Percentiles rank a stretch among this genome's conserved stretches.
Conservation (phyloP, 2,113 vertebrate species). For the Columba janthina region DNA sequence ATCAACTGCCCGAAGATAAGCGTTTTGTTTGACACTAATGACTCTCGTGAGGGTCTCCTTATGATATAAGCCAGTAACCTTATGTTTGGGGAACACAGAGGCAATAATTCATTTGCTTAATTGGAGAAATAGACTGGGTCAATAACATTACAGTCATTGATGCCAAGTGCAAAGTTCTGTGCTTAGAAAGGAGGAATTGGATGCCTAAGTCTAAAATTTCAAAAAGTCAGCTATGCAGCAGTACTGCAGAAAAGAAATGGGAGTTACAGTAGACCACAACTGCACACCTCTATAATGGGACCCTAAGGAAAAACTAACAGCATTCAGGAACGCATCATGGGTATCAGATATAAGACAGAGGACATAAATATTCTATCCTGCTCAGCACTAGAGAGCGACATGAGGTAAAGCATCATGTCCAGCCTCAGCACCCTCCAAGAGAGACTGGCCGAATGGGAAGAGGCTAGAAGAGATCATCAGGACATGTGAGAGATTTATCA, state of each 20-base stretch:
- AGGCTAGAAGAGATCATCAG: neutral
- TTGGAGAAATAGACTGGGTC: neutral
- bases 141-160: neutral
- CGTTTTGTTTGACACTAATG: neutral
- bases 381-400: neutral
- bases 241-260: neutral
- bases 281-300: neutral
- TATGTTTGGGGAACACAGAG: neutral
- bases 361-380: neutral
- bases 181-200: neutral
- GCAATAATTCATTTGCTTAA: neutral
- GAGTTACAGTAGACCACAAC: neutral
- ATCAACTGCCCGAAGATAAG: neutral
- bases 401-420: neutral
- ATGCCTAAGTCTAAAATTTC: neutral
- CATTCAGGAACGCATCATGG: neutral
- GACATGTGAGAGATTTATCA: neutral
- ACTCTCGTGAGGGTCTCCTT: neutral
- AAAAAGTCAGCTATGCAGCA: neutral
- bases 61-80: neutral
- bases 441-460: neutral
- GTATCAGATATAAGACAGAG: neutral
- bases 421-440: neutral
- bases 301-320: neutral
- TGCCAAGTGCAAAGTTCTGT: neutral